phyloP scores from a whole-genome alignment of 1,140 invertebrate genomes.

The Zaprionus ornatus region DNA sequence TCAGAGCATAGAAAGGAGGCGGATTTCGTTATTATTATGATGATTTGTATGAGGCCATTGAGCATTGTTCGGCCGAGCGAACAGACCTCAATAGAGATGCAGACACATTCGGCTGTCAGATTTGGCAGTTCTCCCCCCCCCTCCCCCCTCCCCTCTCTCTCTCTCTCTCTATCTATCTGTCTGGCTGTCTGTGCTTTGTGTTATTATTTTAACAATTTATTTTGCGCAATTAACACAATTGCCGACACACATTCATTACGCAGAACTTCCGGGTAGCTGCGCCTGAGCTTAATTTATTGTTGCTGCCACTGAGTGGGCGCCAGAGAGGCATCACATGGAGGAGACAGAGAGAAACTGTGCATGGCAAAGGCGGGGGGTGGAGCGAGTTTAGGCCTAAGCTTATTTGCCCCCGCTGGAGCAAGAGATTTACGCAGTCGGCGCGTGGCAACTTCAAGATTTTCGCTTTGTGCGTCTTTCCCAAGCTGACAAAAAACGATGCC shows the following conservation, averaged over 20 bases:
- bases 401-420: conserved; percentile 34
- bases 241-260: conserved; percentile 79
- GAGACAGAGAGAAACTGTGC: neutral
- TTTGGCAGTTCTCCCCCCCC: neutral
- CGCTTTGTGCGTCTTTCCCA: conserved; percentile 22
- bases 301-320: conserved; percentile 4
- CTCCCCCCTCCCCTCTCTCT: neutral
- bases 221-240: conserved; percentile 81
- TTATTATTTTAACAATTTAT: conserved; percentile 83
- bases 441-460: conserved; percentile 74
- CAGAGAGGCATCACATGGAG: neutral
- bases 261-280: conserved; percentile 68
- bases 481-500: conserved; percentile 67
- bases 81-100: conserved; percentile 21
- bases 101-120: conserved; percentile 24
- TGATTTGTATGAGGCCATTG: conserved; percentile 40
- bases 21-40: conserved; percentile 41
- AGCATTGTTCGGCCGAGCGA: conserved; percentile 23
- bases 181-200: conserved; percentile 32
- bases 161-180: neutral
- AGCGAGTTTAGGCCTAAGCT: conserved; percentile 49
- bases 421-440: conserved; percentile 72
- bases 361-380: neutral
- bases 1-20: neutral
- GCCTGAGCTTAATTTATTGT: conserved; percentile 79